Base-by-base conservation (phyloP, 1,140 invertebrate genomes). In the Helicoverpa zea region DNA sequence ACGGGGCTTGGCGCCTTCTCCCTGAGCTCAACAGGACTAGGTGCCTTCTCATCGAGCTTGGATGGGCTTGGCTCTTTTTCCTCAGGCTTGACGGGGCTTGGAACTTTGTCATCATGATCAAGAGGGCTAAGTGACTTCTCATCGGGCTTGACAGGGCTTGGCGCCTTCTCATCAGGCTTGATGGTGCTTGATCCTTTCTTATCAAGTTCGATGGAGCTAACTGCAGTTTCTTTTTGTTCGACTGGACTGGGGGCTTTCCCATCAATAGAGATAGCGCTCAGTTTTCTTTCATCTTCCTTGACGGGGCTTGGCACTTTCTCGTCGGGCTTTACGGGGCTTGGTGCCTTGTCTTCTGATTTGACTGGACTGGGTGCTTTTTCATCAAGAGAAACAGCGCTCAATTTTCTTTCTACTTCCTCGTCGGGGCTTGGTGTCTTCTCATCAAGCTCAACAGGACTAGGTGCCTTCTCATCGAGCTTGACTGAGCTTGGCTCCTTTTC, bases 41-140 rank as follows among this genome's bases (percentile, higher is more conserved):
- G 14, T 16, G 29, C 61, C 23, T 64, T 64, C 4, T 64, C 61
- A 14, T 64, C 23, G 16, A 43, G 30, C 3, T 64, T 11, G 2
- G 11, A 30, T 14, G 63, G 63, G 63, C 63, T 66, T 66, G 63
- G 63, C n/a, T 29, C 18, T n/a, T 16, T 47, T 18, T 66, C 63
- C 0, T 43, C 29, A 47, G 9, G 63, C 13, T 66, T 47, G 30
- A 18, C n/a, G 2, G 30, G 35, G 3, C n/a, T n/a, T n/a, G 18
- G 18, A 3, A 5, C 13, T 2, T n/a, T 59, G 10, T 29, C 58
- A 29, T 59, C 58, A 12, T 18, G 58, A 2, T 59, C 29, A 10
- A 29, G 2, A 3, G 58, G 23, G 23, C 58, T 59, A 18, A 3
- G 23, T 30, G 2, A 2, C 13, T 12, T 59, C 16, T 59, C 58